These are phyloP conservation scores for Trichosurus vulpecula DNA, from an alignment of 2,797 vertebrate genomes.

Conservation along the genomic window DNA sequence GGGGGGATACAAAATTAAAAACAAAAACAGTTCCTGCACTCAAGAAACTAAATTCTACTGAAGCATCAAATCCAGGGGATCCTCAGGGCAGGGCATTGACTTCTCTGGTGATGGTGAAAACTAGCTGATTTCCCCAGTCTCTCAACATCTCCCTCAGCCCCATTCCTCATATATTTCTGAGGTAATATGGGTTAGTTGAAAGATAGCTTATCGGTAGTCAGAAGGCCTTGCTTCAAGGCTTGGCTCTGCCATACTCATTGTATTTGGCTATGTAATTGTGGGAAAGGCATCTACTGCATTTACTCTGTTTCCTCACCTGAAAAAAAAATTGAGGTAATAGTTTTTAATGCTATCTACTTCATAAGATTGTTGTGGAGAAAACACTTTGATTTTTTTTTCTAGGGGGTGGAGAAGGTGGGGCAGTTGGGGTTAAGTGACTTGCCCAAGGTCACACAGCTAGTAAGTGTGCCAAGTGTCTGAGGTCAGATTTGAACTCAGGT, in stretches of 20 bases:
- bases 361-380: not conserved
- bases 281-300: not conserved
- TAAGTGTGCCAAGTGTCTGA: no score
- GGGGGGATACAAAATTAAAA: not conserved
- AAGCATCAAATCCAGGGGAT: not conserved
- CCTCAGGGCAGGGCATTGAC: not conserved
- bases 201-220: not conserved
- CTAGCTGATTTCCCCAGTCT: not conserved
- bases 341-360: not conserved
- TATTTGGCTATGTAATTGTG: not conserved
- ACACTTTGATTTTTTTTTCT: no score
- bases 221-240: not conserved
- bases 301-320: not conserved
- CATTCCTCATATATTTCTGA: not conserved
- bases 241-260: not conserved
- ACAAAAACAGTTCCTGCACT: not conserved
- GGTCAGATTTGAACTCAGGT: no score
- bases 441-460: no score
- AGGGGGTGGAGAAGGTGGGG: no score
- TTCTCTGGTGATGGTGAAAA: not conserved
- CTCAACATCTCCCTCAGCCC: not conserved
- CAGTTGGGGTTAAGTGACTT: no score
- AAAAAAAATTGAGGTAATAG: not conserved
- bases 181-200: not conserved
- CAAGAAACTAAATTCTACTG: not conserved